These are phyloP conservation scores for Agrilus mali DNA, from an alignment of 2,888 invertebrate genomes.

Conservation along the genomic window DNA sequence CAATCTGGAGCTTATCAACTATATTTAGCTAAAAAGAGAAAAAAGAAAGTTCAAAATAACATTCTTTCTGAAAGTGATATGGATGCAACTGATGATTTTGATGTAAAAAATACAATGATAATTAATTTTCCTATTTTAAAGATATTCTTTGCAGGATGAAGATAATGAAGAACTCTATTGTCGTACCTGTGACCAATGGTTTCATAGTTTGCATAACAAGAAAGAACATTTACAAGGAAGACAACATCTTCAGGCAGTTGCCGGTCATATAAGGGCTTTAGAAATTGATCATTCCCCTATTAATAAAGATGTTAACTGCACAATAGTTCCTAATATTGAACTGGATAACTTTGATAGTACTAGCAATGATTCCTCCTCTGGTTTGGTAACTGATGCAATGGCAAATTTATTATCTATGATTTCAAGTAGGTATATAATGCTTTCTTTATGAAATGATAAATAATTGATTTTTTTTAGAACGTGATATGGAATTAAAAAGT, in stretches of 20 bases:
- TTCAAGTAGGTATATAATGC: conserved; percentile 22
- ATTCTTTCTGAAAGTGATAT: conserved; percentile 36
- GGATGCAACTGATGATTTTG: conserved; percentile 40
- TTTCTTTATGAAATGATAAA: conserved; percentile 3
- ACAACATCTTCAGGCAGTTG: conserved; percentile 38
- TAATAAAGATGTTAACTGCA: conserved; percentile 11
- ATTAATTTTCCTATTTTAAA: neutral
- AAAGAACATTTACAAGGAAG: conserved; percentile 44
- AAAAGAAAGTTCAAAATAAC: conserved; percentile 28
- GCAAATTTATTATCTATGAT: conserved; percentile 25
- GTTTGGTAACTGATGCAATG: conserved; percentile 27
- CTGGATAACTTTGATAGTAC: conserved; percentile 19
- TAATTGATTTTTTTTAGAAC: conserved; percentile 21
- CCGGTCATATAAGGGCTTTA: conserved; percentile 32
- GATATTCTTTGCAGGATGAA: conserved; percentile 34
- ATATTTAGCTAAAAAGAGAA: conserved; percentile 38
- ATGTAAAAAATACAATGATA: conserved; percentile 26
- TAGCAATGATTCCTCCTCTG: conserved; percentile 14
- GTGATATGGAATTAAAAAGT: conserved; percentile 30
- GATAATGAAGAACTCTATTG: conserved; percentile 44
- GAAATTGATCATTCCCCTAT: conserved; percentile 20
- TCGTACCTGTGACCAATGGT: conserved; percentile 44
- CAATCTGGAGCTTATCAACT: conserved; percentile 43
- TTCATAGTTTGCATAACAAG: conserved; percentile 45
- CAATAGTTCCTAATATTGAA: conserved; percentile 23